Evolutionary conservation across 2,113 vertebrate species (phyloP).

Genomic region (Rhea pennata): DNA sequence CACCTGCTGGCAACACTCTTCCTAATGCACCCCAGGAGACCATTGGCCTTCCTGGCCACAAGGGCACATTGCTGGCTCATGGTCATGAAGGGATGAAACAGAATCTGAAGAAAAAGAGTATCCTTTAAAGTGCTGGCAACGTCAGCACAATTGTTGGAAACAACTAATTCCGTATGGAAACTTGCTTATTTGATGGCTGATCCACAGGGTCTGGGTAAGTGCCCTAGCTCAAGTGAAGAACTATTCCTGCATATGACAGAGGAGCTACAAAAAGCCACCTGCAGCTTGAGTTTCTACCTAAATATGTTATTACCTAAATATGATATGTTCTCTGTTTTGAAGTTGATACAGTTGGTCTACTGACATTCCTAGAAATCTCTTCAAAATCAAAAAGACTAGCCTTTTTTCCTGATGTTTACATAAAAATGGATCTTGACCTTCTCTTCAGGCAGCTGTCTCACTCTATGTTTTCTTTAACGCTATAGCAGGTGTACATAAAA

Average conservation of each 20-base stretch:
- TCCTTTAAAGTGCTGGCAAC: neutral
- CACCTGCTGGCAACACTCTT: no score
- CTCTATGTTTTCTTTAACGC: neutral
- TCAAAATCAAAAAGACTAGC: neutral
- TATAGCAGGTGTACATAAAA: neutral
- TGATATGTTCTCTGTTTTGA: neutral
- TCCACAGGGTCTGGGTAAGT: neutral
- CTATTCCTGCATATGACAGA: neutral
- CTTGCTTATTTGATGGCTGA: rapidly evolving
- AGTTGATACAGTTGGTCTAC: neutral
- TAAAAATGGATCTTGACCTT: neutral
- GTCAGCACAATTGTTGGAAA: neutral
- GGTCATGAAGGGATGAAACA: neutral
- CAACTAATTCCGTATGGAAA: neutral
- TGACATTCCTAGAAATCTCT: neutral
- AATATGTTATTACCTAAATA: neutral
- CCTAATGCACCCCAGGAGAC: no score
- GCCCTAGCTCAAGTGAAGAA: neutral
- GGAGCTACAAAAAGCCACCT: neutral
- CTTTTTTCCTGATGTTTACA: neutral
- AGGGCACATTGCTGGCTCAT: no score
- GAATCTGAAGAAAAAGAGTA: neutral
- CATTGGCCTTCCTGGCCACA: no score
- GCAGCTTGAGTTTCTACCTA: neutral
- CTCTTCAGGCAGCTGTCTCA: neutral